Conservation (phyloP, 2,797 vertebrate genomes). For the Dicrostonyx torquatus region DNA sequence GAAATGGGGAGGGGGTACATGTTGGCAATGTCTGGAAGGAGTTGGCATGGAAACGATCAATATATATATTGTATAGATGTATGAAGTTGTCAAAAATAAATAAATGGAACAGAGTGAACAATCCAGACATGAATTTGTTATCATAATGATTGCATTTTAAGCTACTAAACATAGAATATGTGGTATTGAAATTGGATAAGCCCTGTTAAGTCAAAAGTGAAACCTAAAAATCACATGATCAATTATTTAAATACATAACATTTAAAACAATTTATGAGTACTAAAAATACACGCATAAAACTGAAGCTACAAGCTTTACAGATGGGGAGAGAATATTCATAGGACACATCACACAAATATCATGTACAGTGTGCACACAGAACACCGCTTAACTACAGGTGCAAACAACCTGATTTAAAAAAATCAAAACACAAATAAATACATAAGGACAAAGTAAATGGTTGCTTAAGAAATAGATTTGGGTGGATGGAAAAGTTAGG, state of each 20-base stretch:
- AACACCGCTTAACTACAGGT: background rate
- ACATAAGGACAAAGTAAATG: background rate
- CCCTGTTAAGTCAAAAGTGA: background rate
- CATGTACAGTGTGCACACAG: background rate
- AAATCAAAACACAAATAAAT: background rate
- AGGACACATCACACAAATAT: background rate
- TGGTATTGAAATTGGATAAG: background rate
- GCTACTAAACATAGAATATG: background rate
- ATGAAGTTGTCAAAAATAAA: background rate
- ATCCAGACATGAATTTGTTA: background rate
- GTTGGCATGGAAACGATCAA: background rate
- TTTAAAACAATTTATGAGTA: background rate
- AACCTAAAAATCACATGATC: background rate
- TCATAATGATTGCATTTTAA: background rate
- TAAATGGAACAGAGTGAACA: background rate
- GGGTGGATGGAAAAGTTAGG: background rate
- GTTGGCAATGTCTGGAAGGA: background rate
- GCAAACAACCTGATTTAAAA: background rate
- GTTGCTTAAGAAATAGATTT: background rate
- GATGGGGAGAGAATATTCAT: background rate
- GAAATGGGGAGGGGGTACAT: background rate
- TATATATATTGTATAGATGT: background rate
- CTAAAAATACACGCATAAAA: background rate
- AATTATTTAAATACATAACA: background rate
- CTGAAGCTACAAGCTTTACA: background rate